Conservation (phyloP, 2,113 vertebrate genomes). For the Narcine bancroftii region DNA sequence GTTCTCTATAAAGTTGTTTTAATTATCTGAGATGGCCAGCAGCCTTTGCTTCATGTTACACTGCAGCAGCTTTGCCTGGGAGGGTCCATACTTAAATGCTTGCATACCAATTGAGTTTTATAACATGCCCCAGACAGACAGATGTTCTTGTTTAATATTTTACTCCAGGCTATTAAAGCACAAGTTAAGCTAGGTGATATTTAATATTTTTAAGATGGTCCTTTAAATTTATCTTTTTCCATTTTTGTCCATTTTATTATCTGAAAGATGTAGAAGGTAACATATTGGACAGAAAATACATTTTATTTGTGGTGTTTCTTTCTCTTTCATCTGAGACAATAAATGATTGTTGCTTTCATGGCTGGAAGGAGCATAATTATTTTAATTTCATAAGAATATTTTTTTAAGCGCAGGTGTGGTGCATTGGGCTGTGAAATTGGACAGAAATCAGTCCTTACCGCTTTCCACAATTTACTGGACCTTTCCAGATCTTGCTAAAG, state of each 20-base stretch:
- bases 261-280: neutral
- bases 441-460: neutral
- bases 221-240: neutral
- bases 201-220: neutral
- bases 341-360: neutral
- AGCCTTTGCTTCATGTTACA: neutral
- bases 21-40: slow-evolving; percentile 3
- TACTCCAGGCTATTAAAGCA: neutral
- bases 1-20: neutral
- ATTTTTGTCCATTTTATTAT: neutral
- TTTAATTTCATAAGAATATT: neutral
- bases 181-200: neutral
- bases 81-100: neutral
- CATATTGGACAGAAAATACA: neutral
- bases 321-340: neutral
- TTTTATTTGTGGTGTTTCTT: neutral
- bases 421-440: neutral
- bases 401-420: neutral
- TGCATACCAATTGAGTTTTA: neutral
- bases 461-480: neutral
- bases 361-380: neutral
- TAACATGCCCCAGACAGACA: neutral
- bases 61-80: too few relatives aligned
- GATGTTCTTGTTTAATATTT: neutral
- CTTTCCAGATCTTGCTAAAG: neutral